A percentile compares a stretch with the other conserved stretches of the same genome.
phyloP scores from a whole-genome alignment of 2,797 vertebrate genomes.

The Sus cebifrons region DNA sequence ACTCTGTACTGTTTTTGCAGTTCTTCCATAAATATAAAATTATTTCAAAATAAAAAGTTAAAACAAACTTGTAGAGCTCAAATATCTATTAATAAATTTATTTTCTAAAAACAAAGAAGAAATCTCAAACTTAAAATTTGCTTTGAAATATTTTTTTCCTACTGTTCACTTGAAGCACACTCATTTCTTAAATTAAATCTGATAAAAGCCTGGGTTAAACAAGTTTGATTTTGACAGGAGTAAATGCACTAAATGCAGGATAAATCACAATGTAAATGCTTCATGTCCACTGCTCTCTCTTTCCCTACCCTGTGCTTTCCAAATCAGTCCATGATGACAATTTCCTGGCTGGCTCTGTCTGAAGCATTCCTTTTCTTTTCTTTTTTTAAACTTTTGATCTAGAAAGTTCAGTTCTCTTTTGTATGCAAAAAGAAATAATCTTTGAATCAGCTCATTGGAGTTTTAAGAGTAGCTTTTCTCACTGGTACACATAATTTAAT shows the following conservation, averaged over 20 bases:
- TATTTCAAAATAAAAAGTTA: background rate
- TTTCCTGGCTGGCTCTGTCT: background rate
- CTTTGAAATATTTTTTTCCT: background rate
- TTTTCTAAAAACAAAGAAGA: constrained; percentile 7
- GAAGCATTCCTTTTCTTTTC: background rate
- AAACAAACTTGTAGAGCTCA: background rate
- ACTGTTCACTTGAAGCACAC: background rate
- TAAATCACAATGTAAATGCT: background rate
- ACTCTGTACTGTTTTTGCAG: background rate
- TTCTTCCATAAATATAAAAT: background rate
- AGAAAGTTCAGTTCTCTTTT: background rate
- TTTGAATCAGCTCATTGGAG: constrained; percentile 68
- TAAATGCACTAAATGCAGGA: background rate
- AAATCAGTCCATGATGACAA: accelerated
- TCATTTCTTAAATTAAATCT: background rate
- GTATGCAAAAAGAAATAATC: background rate
- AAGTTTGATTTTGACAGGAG: background rate
- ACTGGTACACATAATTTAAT: background rate
- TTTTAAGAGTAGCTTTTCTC: constrained; percentile 39
- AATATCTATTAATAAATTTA: background rate
- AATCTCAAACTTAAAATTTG: background rate
- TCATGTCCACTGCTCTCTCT: background rate
- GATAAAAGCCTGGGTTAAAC: background rate
- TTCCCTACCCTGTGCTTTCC: background rate
- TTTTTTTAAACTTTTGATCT: background rate